phyloP scores from a whole-genome alignment of 2,888 invertebrate species.

The Aquatica leii region DNA sequence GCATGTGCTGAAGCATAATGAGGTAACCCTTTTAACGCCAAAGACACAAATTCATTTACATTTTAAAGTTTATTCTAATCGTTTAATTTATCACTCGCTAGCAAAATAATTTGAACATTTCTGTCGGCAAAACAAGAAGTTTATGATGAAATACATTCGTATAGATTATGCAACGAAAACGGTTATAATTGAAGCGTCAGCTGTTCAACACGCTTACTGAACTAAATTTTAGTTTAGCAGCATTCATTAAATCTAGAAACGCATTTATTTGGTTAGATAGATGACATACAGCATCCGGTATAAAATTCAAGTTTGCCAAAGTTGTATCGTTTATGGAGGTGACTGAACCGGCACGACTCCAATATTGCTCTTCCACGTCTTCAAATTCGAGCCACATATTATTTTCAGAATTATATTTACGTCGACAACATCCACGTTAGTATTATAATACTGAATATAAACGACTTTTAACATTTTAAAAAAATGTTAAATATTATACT shows the following conservation, averaged over 20 bases:
- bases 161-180: constrained; percentile 17
- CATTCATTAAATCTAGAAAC: constrained; percentile 37
- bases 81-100: too few relatives aligned
- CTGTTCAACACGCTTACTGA: constrained; percentile 26
- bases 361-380: constrained; percentile 29
- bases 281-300: constrained; percentile 42
- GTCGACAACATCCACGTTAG: constrained; percentile 37
- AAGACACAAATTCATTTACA: too few relatives aligned
- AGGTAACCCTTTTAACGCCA: too few relatives aligned
- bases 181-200: constrained; percentile 29
- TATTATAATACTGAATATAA: constrained; percentile 32
- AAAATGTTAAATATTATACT: too few relatives aligned
- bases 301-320: constrained; percentile 36
- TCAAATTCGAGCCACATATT: constrained; percentile 39
- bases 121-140: neutral
- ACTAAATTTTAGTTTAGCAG: constrained; percentile 27
- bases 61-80: too few relatives aligned
- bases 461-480: constrained; percentile 14
- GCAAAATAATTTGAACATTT: too few relatives aligned
- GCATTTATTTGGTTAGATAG: constrained; percentile 37
- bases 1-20: too few relatives aligned
- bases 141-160: neutral
- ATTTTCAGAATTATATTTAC: constrained; percentile 43
- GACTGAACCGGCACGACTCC: constrained; percentile 33
- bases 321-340: constrained; percentile 30